A percentile compares a stretch with the other conserved stretches of the same genome.
Conservation (phyloP, 2,888 invertebrate genomes). For the Thymelicus acteon region DNA sequence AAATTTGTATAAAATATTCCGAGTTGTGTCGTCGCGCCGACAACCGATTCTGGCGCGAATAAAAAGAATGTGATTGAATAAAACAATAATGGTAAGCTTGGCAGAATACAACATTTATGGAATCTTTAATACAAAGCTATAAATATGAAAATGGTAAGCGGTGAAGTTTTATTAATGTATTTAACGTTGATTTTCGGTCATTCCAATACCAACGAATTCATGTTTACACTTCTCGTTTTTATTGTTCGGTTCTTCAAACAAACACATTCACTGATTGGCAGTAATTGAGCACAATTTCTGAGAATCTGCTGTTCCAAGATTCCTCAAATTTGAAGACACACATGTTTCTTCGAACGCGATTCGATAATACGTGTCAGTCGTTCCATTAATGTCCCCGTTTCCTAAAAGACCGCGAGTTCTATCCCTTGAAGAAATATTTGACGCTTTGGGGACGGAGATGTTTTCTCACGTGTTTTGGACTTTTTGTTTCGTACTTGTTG, state of each 20-base stretch:
- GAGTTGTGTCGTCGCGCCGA: slow-evolving; percentile 69
- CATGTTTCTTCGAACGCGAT: slow-evolving; percentile 66
- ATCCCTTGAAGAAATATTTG: slow-evolving; percentile 74
- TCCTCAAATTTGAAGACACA: slow-evolving; percentile 64
- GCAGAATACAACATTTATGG: slow-evolving; percentile 17
- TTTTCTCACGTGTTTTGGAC: slow-evolving; percentile 62
- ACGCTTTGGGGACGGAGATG: slow-evolving; percentile 65
- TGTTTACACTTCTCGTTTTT: slow-evolving; percentile 18
- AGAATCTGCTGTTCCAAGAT: slow-evolving; percentile 60
- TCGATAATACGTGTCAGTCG: slow-evolving; percentile 78
- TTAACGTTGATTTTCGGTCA: slow-evolving; percentile 1
- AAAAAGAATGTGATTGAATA: slow-evolving; percentile 42
- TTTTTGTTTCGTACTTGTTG: slow-evolving; percentile 50
- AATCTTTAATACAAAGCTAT: background rate
- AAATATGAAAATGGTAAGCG: background rate
- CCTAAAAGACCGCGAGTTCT: slow-evolving; percentile 70
- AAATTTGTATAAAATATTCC: slow-evolving; percentile 85
- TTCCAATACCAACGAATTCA: background rate
- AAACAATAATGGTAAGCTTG: slow-evolving; percentile 32
- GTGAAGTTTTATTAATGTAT: slow-evolving; percentile 8
- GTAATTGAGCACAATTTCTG: slow-evolving; percentile 53
- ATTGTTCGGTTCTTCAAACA: slow-evolving; percentile 35
- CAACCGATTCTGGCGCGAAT: slow-evolving; percentile 57
- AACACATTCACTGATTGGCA: slow-evolving; percentile 43
- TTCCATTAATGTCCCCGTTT: slow-evolving; percentile 78